Conservation (phyloP, 2,113 vertebrate genomes). For the Sphyrna mokarran region DNA sequence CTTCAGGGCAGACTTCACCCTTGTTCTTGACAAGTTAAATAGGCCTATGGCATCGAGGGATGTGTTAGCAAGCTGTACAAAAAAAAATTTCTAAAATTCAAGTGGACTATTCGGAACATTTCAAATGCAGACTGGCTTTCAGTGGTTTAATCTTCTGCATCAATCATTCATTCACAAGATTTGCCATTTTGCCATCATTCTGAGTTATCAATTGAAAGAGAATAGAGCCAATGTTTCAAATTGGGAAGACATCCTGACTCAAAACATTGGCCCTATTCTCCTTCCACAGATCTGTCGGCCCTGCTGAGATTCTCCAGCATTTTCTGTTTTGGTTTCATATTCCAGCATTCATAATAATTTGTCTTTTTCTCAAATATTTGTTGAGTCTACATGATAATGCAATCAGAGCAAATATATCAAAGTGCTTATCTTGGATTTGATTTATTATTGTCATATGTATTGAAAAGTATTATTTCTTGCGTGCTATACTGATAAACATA, state of each 20-base stretch:
- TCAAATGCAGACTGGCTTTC: neutral
- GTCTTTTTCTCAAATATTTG: neutral
- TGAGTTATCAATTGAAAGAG: neutral
- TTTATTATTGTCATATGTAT: too few relatives aligned
- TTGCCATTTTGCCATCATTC: neutral
- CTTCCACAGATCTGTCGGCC: too few relatives aligned
- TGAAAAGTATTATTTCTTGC: too few relatives aligned
- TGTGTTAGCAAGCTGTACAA: neutral
- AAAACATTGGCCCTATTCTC: too few relatives aligned
- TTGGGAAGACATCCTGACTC: too few relatives aligned
- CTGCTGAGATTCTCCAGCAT: too few relatives aligned
- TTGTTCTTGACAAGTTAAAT: neutral
- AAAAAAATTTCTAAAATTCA: neutral
- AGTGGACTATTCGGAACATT: neutral
- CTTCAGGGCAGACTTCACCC: neutral
- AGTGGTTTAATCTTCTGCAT: neutral
- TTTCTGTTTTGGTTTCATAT: too few relatives aligned
- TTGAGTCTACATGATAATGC: neutral
- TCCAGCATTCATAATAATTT: too few relatives aligned
- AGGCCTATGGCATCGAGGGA: neutral
- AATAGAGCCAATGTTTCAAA: too few relatives aligned
- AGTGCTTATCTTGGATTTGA: neutral
- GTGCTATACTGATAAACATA: too few relatives aligned
- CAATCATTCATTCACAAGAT: neutral
- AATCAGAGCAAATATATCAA: neutral